A percentile compares a stretch with the other conserved stretches of the same genome.
phyloP scores from a whole-genome alignment of 2,888 invertebrate genomes.

The Iselma pallidipennis region DNA sequence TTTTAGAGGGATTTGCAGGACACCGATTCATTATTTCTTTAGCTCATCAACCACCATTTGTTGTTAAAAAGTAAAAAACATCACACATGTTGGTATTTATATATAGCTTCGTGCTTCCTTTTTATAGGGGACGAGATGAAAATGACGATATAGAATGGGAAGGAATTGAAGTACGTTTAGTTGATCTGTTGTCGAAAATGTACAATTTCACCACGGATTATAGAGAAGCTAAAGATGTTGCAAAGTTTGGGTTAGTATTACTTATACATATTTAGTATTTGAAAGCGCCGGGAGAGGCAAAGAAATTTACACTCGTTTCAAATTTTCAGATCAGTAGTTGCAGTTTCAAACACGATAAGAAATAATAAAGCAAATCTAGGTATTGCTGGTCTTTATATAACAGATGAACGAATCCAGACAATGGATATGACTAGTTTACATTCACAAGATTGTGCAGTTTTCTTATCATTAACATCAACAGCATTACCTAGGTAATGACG shows the following conservation, averaged over 20 bases:
- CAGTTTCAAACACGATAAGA: constrained; percentile 62
- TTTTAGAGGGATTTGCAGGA: constrained; percentile 70
- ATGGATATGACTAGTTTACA: constrained; percentile 69
- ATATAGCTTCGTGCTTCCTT: not conserved
- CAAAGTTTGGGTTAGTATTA: no score
- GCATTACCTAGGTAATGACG: constrained; percentile 73
- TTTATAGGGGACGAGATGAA: constrained; percentile 46
- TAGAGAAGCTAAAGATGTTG: constrained; percentile 60
- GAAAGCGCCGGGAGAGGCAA: not conserved
- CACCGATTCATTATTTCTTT: constrained; percentile 73
- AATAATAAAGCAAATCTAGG: constrained; percentile 67
- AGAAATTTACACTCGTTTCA: not conserved
- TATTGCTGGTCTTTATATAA: constrained; percentile 73
- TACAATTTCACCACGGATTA: constrained; percentile 77
- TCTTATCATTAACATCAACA: constrained; percentile 76
- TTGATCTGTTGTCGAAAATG: constrained; percentile 64
- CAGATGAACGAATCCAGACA: constrained; percentile 56
- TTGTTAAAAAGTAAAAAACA: constrained; percentile 67
- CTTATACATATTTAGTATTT: no score
- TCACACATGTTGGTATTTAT: no score
- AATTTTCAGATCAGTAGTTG: constrained; percentile 62
- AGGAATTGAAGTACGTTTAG: constrained; percentile 72
- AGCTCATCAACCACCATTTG: constrained; percentile 74
- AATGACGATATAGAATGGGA: constrained; percentile 68
- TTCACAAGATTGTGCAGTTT: constrained; percentile 76